phyloP scores from a whole-genome alignment of 1,140 invertebrate species.

The Pogonognathellus flavescens region DNA sequence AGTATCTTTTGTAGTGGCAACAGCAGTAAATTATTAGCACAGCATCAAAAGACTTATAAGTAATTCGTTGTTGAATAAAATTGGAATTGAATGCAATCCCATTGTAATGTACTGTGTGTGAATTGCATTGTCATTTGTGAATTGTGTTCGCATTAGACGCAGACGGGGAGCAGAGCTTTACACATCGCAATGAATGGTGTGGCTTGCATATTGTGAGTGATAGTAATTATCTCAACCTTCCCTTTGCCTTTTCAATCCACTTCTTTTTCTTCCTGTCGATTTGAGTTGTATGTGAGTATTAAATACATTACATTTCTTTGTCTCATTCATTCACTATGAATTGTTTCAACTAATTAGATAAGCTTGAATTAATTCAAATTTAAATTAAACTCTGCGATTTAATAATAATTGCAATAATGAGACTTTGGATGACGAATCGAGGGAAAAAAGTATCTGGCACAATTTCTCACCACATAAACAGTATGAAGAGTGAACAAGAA shows the following conservation, averaged over 20 bases:
- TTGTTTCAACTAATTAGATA: slow-evolving; percentile 45
- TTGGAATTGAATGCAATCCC: slow-evolving; percentile 19
- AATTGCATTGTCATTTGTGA: slow-evolving; percentile 42
- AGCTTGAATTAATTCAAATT: slow-evolving; percentile 38
- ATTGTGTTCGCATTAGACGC: slow-evolving; percentile 26
- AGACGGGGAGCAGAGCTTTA: slow-evolving; percentile 23
- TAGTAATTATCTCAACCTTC: slow-evolving; percentile 43
- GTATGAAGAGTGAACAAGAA: no score
- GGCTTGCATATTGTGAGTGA: slow-evolving; percentile 4
- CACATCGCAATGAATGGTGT: not conserved
- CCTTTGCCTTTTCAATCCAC: slow-evolving; percentile 20
- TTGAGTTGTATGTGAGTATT: not conserved
- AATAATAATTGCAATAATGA: not conserved
- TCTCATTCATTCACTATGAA: slow-evolving; percentile 26
- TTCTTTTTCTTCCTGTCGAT: slow-evolving; percentile 33
- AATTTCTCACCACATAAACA: not conserved
- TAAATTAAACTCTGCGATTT: slow-evolving; percentile 2
- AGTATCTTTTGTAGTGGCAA: not conserved
- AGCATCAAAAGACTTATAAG: not conserved
- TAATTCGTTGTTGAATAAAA: slow-evolving; percentile 33
- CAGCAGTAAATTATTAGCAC: not conserved
- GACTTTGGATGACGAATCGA: slow-evolving; percentile 35
- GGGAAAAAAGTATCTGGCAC: not conserved
- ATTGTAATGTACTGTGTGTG: slow-evolving; percentile 3
- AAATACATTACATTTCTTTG: slow-evolving; percentile 29